Evolutionary conservation across 2,113 vertebrate species (phyloP).

Genomic region (Rhadina sibilatrix): DNA sequence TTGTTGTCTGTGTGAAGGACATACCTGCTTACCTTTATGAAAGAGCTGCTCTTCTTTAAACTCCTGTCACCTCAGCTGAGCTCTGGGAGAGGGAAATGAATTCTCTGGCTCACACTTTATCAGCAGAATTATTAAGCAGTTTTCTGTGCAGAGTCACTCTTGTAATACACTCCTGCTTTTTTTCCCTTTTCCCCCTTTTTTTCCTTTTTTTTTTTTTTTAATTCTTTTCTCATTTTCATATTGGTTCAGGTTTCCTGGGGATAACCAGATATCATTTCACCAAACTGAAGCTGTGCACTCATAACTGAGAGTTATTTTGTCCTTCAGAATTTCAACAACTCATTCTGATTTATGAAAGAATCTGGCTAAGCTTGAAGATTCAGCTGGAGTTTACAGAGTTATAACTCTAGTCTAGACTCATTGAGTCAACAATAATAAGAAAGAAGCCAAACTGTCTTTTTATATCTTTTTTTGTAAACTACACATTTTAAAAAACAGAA

Average conservation of each 20-base stretch:
- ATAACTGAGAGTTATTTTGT: slow-evolving; percentile 20
- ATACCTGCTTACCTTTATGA: neutral
- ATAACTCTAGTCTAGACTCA: neutral
- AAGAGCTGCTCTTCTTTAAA: slow-evolving; percentile 18
- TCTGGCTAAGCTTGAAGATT: slow-evolving; percentile 20
- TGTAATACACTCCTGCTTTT: neutral
- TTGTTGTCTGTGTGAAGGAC: neutral
- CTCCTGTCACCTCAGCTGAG: slow-evolving; percentile 1
- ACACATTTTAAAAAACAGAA: neutral
- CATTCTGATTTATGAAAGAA: slow-evolving; percentile 27
- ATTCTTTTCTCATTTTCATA: neutral
- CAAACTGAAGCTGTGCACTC: neutral
- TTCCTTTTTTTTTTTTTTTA: fast-evolving
- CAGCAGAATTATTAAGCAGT: slow-evolving; percentile 59
- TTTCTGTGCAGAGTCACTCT: slow-evolving; percentile 38
- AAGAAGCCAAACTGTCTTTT: neutral
- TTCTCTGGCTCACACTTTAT: slow-evolving; percentile 21
- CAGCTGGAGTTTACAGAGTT: slow-evolving; percentile 16
- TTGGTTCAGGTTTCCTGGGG: neutral
- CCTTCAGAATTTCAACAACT: slow-evolving; percentile 18
- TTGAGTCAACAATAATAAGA: slow-evolving; percentile 5
- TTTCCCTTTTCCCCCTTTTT: no score
- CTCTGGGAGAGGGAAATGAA: slow-evolving; percentile 38
- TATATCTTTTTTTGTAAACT: slow-evolving; percentile 10
- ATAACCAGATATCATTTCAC: neutral